Percentiles rank a stretch among this genome's conserved stretches.
Evolutionary conservation across 2,888 invertebrate genomes (phyloP).

Genomic region (Acleris cristana): DNA sequence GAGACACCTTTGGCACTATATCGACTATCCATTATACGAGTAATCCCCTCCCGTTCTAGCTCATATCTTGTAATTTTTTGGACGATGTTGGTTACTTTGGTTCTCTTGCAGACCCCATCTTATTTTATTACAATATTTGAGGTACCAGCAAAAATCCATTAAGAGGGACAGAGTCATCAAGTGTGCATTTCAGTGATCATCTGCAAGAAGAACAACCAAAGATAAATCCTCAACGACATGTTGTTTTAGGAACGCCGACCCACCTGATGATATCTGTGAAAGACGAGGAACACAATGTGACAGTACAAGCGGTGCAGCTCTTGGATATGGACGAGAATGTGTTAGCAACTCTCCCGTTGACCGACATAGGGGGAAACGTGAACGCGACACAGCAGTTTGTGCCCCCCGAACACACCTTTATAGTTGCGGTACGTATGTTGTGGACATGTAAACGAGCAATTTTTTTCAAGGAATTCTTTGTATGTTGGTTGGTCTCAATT

Average conservation of each 20-base stretch:
- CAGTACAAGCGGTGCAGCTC: slow-evolving; percentile 17
- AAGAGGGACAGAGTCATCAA: no score
- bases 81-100: no score
- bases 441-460: neutral
- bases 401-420: slow-evolving; percentile 19
- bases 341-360: slow-evolving; percentile 6
- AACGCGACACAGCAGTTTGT: slow-evolving; percentile 24
- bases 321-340: slow-evolving; percentile 20
- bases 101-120: no score
- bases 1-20: no score
- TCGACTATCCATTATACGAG: no score
- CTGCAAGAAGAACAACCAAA: neutral
- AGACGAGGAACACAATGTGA: slow-evolving; percentile 15
- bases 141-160: no score
- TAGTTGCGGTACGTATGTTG: slow-evolving; percentile 28
- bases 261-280: slow-evolving; percentile 25
- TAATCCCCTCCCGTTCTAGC: no score
- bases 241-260: slow-evolving; percentile 7
- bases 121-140: no score
- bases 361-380: neutral
- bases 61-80: no score
- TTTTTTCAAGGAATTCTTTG: neutral
- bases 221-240: neutral
- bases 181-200: neutral
- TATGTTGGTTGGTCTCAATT: neutral